A percentile compares a stretch with the other conserved stretches of the same genome.
Evolutionary conservation across 2,113 vertebrate genomes (phyloP).

Genomic region (Triplophysa rosa): DNA sequence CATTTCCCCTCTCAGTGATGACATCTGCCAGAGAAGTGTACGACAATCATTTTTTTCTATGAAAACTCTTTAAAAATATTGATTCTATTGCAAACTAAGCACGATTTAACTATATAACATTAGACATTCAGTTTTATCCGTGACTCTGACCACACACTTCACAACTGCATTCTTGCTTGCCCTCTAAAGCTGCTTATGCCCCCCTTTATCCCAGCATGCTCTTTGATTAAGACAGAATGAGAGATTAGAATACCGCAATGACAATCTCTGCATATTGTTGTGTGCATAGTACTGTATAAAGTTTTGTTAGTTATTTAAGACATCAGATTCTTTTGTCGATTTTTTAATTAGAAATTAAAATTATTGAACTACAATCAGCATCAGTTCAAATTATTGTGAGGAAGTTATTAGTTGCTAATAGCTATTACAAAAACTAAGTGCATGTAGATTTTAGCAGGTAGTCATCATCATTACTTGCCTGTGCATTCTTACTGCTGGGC

Average conservation of each 20-base stretch:
- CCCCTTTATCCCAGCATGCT: constrained; percentile 27
- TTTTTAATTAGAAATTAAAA: no score
- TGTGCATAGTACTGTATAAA: constrained; percentile 24
- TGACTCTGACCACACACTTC: constrained; percentile 12
- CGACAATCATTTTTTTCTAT: not conserved
- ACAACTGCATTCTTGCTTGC: constrained; percentile 31
- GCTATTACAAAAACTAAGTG: no score
- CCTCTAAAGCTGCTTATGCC: constrained; percentile 61
- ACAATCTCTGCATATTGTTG: constrained; percentile 1
- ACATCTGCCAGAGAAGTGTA: constrained; percentile 63
- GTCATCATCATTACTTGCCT: constrained; percentile 47
- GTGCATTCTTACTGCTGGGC: constrained; percentile 49
- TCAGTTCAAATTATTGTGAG: not conserved
- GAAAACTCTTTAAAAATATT: constrained; percentile 9
- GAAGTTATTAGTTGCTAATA: no score
- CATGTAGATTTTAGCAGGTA: not conserved
- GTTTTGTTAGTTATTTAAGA: constrained; percentile 29
- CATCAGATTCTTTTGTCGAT: not conserved
- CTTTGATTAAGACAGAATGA: constrained; percentile 58
- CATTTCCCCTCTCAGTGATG: constrained; percentile 59
- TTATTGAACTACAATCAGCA: no score
- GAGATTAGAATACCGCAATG: constrained; percentile 55
- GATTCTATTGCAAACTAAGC: not conserved
- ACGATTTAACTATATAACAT: not conserved
- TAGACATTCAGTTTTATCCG: constrained; percentile 39